Percentiles rank a stretch among this genome's conserved stretches.
Evolutionary conservation across 2,797 vertebrate genomes (phyloP).

Genomic region (Cephalopachus bancanus): DNA sequence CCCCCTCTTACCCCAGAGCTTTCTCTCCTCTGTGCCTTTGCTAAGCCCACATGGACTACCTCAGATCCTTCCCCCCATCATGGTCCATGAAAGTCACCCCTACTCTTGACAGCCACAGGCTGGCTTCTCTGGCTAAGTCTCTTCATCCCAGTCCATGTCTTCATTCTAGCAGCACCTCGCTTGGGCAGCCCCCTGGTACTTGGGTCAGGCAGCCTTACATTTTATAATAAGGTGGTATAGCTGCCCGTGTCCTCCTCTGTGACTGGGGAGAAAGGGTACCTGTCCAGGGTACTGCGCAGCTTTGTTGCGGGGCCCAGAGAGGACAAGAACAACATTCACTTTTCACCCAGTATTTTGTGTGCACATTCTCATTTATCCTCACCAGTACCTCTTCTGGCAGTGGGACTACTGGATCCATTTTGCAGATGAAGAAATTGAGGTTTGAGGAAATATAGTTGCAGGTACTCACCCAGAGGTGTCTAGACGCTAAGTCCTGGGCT

Average conservation of each 20-base stretch:
- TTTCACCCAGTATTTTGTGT: too few relatives aligned
- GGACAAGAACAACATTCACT: rapidly evolving
- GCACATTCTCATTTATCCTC: neutral
- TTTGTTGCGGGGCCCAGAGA: neutral
- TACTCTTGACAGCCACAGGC: neutral
- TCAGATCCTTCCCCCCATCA: neutral
- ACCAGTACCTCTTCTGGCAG: neutral
- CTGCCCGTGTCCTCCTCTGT: neutral
- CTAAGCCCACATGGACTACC: neutral
- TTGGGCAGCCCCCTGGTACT: neutral
- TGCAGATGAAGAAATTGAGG: neutral
- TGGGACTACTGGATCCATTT: neutral
- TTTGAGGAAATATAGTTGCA: neutral
- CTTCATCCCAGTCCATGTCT: neutral
- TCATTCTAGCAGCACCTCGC: neutral
- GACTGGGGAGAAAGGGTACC: neutral
- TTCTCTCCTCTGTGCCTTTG: neutral
- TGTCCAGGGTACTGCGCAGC: neutral
- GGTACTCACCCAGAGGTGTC: neutral
- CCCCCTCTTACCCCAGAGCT: neutral
- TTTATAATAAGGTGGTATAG: too few relatives aligned
- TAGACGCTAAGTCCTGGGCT: neutral
- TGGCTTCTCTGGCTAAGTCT: neutral
- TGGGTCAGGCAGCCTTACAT: neutral
- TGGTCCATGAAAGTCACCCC: neutral